Evolutionary conservation across 2,113 vertebrate species (phyloP).

Genomic region (Hydrochoerus hydrochaeris): DNA sequence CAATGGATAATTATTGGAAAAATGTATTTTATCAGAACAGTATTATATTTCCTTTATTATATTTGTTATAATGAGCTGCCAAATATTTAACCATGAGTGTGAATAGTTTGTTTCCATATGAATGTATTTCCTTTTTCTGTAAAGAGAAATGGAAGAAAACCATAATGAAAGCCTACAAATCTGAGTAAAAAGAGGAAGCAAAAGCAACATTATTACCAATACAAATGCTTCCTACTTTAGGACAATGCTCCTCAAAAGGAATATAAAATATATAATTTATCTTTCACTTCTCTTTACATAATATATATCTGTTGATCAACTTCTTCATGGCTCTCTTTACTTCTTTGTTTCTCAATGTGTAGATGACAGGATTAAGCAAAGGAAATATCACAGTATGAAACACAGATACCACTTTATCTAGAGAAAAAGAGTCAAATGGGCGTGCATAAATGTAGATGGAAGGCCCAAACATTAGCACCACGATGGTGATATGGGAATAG

Average conservation of each 20-base stretch:
- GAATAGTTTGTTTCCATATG: not conserved
- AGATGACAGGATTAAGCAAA: constrained; percentile 83
- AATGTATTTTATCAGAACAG: not conserved
- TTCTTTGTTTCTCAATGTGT: constrained; percentile 81
- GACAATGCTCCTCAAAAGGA: not conserved
- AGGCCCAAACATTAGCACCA: constrained; percentile 81
- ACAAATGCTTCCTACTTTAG: constrained; percentile 18
- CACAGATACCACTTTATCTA: constrained; percentile 82
- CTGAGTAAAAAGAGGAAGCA: not conserved
- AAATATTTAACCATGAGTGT: not conserved
- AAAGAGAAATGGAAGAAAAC: not conserved
- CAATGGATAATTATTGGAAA: constrained; percentile 37
- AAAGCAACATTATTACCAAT: not conserved
- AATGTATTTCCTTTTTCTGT: constrained; percentile 9
- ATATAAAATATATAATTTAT: not conserved
- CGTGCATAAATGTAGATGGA: constrained; percentile 81
- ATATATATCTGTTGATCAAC: constrained; percentile 51
- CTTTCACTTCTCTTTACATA: constrained; percentile 68
- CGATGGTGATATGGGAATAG: too few species aligned
- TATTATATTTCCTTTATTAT: not conserved
- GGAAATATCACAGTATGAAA: constrained; percentile 83
- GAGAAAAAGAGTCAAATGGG: constrained; percentile 79
- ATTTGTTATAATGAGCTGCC: not conserved
- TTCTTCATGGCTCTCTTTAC: constrained; percentile 80
- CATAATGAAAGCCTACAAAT: not conserved